Base-by-base conservation (phyloP, 2,113 vertebrate species). In the Lepisosteus oculatus region DNA sequence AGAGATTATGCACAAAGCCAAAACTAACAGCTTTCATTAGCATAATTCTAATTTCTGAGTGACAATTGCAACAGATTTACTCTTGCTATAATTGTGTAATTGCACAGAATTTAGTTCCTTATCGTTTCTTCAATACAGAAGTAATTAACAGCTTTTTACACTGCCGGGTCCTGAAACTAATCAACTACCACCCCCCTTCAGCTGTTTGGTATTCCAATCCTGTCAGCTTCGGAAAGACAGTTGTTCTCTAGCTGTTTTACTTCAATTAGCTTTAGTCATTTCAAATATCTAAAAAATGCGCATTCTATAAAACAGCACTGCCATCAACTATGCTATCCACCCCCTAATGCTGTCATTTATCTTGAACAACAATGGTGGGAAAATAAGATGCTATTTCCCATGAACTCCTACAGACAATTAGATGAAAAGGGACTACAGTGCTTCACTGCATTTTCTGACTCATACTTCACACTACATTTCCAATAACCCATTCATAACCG, bases 211-310 rank as follows among this genome's bases (percentile, higher is more conserved):
- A 54, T 79, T 74, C 72, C 17, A 72, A 64, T 65, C 81, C 78
- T 77, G 66, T 68, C 61, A 77, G 47, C 74, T 74, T 59, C 77
- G 71, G 69, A 80, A 82, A 67, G 86, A 76, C 85, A 77, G 77
- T 80, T 78, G 86, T 89, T 91, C 84, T 85, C 87, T 81, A 79
- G 84, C 85, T 86, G 84, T 74, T 72, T 79, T 80, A 90, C 88
- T 85, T 86, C 86, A 90, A 86, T 89, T 85, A 80, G 83, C 68
- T 74, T 74, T 73, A 91, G 85, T 71, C 74, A 95, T 90, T 74
- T 78, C 75, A 90, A 84, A 70, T 72, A 93, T 92, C 87, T 89
- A 67, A 92, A 81, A 91, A 90, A 94, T 93, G 89, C 57, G 81
- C 80, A 76, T 79, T 87, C 86, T 86, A 83, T 75, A 88, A 82